Base-by-base conservation (phyloP, 2,113 vertebrate species). In the Neolamprologus sp. region DNA sequence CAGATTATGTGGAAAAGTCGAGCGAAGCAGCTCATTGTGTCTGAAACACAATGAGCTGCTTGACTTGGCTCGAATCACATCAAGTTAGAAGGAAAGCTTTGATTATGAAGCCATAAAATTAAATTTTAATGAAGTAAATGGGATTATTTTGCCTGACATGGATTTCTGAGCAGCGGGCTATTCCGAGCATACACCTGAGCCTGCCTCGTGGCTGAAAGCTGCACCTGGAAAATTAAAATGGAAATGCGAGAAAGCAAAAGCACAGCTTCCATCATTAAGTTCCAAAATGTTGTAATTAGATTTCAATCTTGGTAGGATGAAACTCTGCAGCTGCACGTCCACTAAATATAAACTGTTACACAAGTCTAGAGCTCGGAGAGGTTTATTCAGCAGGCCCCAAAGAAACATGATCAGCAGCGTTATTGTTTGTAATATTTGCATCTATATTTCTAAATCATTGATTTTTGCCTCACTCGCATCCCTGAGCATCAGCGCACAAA, bases 61-160 rank as follows among this genome's bases (percentile, higher is more conserved):
- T 65, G 63, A 89, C 90, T 91, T 78, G 84, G 54, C 53, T 87
- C 81, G 33, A 73, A 88, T 87, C 58, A 26, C 78, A 82, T 84
- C 51, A 49, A 54, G 33, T 65, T 78, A 83, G 47, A 2, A 7
- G 87, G 42, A 71, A 79, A 63, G 51, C 80, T 86, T 85, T 92
- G 88, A 91, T 92, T 90, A 91, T 45, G 12, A 91, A 86, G 71
- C 86, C 92, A 80, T 85, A 89, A 87, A 91, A 93, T 94, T 80
- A 80, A 0, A 63, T 86, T 91, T 85, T 90, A 91, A 91, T 90
- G 85, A 85, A 85, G 81, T 53, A n/a, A 92, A 90, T 83, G 75
- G 73, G 86, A 86, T 89, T 57, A 54, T 88, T 91, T 75, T 12
- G 83, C 78, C 45, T 23, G 33, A 82, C 71, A 31, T 55, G 57